Evolutionary conservation across 2,797 vertebrate genomes (phyloP), one percentile per base, ranked within the genome.

Genomic region (Notamacropus eugenii): DNA sequence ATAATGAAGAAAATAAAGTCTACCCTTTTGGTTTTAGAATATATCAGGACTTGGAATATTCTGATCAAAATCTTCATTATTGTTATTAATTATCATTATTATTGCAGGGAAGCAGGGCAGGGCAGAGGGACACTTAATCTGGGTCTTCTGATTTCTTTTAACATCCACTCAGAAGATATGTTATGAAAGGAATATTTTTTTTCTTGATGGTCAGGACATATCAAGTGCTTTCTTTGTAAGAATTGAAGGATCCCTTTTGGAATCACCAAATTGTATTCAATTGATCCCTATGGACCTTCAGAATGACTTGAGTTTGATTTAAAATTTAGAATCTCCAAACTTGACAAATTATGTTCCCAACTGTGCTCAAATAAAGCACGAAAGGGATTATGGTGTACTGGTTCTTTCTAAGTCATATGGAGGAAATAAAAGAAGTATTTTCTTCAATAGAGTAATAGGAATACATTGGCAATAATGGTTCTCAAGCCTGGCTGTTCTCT

Each of bases 311-410:
- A 96, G 46, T 82, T 58, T 62, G 67, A 90, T 29, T 3, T 55
- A 93, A 95, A 97, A 93, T 94, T 55, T 91, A 93, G 24, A 95
- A 50, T 12, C 82, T 67, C 82, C 94, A 59, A 91, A n/a, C 55
- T 74, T 95, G 54, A 94, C 54, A 27, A 92, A 91, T 34, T 24
- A 1, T 9, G 16, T 34, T n/a, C 74, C 3, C 34, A 91, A 6
- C 9, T 82, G 34, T 82, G 34, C 91, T 22, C 34, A 28, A 96
- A 93, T 57, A 91, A 55, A 27, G 0, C 24, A 50, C 2, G 29
- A 57, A 56, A 1, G 52, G 55, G 28, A 13, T 31, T 58, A 82
- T 82, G 50, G 67, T 16, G 16, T 31, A 40, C 59, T 34, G 93
- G 31, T 14, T n/a, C 2, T 92, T 91, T 87, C 40, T 27, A 82